Base-by-base conservation (phyloP, 2,888 invertebrate species). In the Drosophila colorata region DNA sequence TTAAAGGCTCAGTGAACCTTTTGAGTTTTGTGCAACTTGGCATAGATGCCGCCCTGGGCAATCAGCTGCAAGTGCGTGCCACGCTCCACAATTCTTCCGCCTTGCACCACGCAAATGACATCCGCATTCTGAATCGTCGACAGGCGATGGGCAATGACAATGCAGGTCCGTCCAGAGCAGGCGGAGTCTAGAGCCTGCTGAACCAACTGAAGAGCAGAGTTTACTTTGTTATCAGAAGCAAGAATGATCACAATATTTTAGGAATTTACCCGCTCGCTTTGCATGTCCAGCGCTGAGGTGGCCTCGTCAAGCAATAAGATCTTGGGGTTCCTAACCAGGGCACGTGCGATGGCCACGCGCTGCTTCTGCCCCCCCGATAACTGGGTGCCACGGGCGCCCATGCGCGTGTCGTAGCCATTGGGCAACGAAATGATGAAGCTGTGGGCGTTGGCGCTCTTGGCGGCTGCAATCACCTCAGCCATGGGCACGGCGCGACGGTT, bases 291-390 rank as follows among this genome's bases (percentile, higher is more conserved):
- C 0, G 96, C 96, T 0, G 96, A 96, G 0, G 96, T 97, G 1
- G 96, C 96, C 86, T 97, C 97, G 83, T 97, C 96, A 0, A 95
- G 91, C 8, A 95, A 90, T 35, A 95, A 90, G n/a, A 97, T 94
- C 66, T 94, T 93, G 0, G 97, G 97, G 88, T 96, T 95, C 13
- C 96, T 92, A 1, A 97, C 94, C 31, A 97, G 93, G 0, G 97
- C 96, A 46, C 97, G 93, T 0, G 97, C 97, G 71, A 97, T 96
- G 9, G 96, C 96, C 44, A 98, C 96, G 59, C 97, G 93, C 90
- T 97, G 97, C 90, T 97, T 97, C 91, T 98, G 97, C 0, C 97
- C 97, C 9, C 97, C 97, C 0, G 95, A 96, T 33, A 97, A 91
- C 74, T 96, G 96, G 0, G 96, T 95, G 2, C 97, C 96, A 81